Base-by-base conservation (phyloP, 2,888 invertebrate genomes). In the Oxytorus armatus region DNA sequence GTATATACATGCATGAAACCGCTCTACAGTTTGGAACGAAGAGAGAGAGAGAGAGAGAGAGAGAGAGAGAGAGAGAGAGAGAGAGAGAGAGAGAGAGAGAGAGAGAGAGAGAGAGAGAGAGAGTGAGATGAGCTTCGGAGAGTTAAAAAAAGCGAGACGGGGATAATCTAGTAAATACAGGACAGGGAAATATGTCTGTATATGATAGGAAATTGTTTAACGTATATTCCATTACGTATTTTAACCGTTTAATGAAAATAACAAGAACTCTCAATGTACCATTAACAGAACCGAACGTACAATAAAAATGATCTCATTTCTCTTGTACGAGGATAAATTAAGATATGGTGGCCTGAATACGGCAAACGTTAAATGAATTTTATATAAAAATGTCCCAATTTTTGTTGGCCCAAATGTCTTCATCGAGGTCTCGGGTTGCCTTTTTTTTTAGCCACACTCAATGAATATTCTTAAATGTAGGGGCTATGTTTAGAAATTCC, bases 1-100 rank as follows among this genome's bases (percentile, higher is more conserved):
- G n/a, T n/a, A n/a, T n/a, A n/a, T n/a, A n/a, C n/a, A n/a, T n/a
- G 44, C 10, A 39, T 57, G 39, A 63, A 42, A 53, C 33, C 29
- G 42, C 39, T 53, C 25, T 53, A 7, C 36, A 8, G 29, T 63
- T 59, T 25, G 42, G 51, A 61, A 36, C 23, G 36, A 11, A 42
- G 61, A 21, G 39, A 53, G 21, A 51, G 39, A 53, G 68, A 10
- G 36, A 44, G 23, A 51, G 23, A 21, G 25, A 10, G 4, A n/a
- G 10, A n/a, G 18, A 10, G 39, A 66, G 10, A 51, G 36, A 59
- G 66, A 66, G 18, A 25, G 2, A 21, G 44, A 65, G 14, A 3
- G 11, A 10, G 5, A 0, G n/a, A 29, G 10, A 14, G 49, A 29
- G 29, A n/a, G 44, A 36, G 57, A 10, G 23, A 25, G 23, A 51